phyloP scores from a whole-genome alignment of 2,113 vertebrate genomes.

The Patagioenas fasciata region DNA sequence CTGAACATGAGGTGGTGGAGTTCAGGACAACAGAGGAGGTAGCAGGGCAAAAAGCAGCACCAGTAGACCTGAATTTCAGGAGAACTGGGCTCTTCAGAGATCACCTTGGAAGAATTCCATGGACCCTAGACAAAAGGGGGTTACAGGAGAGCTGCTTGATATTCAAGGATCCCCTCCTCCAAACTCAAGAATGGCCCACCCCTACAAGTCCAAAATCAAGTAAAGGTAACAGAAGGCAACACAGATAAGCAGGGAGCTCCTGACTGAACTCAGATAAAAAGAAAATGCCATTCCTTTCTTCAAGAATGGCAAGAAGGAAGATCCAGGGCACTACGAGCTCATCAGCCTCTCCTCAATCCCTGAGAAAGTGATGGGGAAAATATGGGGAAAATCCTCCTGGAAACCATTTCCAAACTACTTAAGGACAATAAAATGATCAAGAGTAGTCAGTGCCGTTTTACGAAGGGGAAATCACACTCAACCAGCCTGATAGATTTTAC shows the following conservation, averaged over 20 bases:
- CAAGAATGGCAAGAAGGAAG: background rate
- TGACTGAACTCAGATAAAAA: too few species aligned
- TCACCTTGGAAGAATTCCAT: background rate
- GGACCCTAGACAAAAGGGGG: background rate
- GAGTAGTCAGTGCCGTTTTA: background rate
- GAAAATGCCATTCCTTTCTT: background rate
- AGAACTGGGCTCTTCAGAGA: background rate
- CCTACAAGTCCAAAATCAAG: too few species aligned
- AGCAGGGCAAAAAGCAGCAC: background rate
- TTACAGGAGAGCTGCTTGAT: too few species aligned
- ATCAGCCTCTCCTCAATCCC: background rate
- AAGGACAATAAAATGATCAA: background rate
- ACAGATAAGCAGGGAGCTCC: too few species aligned
- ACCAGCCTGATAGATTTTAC: background rate
- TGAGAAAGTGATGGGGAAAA: too few species aligned
- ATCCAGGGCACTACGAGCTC: too few species aligned
- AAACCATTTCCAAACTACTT: background rate
- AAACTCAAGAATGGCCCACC: too few species aligned
- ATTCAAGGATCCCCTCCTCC: too few species aligned
- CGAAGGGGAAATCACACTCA: background rate
- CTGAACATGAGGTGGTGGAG: background rate
- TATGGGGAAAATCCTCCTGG: background rate
- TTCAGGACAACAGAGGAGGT: background rate
- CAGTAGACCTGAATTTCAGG: background rate
- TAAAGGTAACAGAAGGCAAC: too few species aligned